Conservation (phyloP, 2,113 vertebrate species). For the Colistium nudipinnis region DNA sequence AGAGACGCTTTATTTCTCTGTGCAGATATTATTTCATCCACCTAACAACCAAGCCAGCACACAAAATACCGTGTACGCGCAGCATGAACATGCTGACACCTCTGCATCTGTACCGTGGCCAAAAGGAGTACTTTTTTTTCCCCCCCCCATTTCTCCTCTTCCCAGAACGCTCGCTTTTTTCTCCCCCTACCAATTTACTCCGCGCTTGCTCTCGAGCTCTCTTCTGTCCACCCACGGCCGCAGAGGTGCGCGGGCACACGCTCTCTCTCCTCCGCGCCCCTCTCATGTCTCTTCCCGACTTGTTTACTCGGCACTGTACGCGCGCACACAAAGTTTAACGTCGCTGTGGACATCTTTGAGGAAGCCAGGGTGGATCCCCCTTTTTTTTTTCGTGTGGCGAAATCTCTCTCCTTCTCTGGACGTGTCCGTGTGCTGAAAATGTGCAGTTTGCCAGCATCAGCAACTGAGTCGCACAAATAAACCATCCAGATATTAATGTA, state of each 20-base stretch:
- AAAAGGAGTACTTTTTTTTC: background rate
- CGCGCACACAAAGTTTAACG: conserved; percentile 29
- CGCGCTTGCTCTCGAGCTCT: conserved; percentile 11
- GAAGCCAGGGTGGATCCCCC: conserved; percentile 7
- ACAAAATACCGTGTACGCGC: background rate
- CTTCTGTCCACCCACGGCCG: conserved; percentile 5
- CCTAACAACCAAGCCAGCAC: background rate
- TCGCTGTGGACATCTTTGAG: conserved; percentile 41
- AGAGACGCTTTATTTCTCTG: background rate
- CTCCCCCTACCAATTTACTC: conserved; percentile 9
- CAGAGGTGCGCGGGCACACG: conserved; percentile 7
- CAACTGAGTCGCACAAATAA: conserved; percentile 33
- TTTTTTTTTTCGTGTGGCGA: background rate
- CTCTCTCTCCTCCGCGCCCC: conserved; percentile 15
- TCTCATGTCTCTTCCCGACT: background rate
- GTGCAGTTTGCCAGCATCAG: conserved; percentile 41
- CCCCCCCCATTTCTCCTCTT: conserved; percentile 10
- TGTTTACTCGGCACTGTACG: conserved; percentile 31
- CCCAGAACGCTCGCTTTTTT: background rate
- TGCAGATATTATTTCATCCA: background rate
- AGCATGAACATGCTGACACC: background rate
- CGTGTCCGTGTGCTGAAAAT: conserved; percentile 9
- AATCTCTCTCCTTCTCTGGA: conserved; percentile 23
- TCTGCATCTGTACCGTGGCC: background rate
- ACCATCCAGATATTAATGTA: conserved; percentile 43